Percentiles rank a stretch among this genome's conserved stretches.
phyloP scores from a whole-genome alignment of 2,888 invertebrate genomes.

The Heliconius sara region DNA sequence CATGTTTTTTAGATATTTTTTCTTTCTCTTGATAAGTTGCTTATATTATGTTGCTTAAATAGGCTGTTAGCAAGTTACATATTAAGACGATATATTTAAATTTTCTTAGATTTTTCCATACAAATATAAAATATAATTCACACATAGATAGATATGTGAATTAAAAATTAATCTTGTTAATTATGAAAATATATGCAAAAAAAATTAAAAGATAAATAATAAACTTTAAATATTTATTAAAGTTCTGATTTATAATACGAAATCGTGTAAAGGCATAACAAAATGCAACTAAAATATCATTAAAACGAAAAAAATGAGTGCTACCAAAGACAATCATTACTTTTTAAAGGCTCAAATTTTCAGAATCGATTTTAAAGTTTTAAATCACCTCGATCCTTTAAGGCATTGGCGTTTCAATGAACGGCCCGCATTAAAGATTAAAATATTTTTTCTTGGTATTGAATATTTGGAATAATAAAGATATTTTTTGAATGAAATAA shows the following conservation, averaged over 20 bases:
- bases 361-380: conserved; percentile 47
- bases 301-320: conserved; percentile 21
- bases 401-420: conserved; percentile 13
- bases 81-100: no score
- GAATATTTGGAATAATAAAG: background rate
- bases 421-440: conserved; percentile 14
- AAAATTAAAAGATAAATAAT: background rate
- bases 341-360: conserved; percentile 44
- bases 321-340: conserved; percentile 44
- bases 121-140: no score
- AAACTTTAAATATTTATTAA: conserved; percentile 13
- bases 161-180: background rate
- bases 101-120: no score
- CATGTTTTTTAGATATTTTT: no score
- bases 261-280: conserved; percentile 24
- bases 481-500: no score
- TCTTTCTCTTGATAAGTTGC: no score
- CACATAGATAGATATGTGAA: background rate
- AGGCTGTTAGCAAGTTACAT: no score
- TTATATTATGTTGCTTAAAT: no score
- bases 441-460: background rate
- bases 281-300: conserved; percentile 16
- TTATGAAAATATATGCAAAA: background rate
- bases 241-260: conserved; percentile 14
- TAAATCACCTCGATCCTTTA: conserved; percentile 48